Evolutionary conservation across 2,888 invertebrate species (phyloP).

Genomic region (Eretmocerus hayati): DNA sequence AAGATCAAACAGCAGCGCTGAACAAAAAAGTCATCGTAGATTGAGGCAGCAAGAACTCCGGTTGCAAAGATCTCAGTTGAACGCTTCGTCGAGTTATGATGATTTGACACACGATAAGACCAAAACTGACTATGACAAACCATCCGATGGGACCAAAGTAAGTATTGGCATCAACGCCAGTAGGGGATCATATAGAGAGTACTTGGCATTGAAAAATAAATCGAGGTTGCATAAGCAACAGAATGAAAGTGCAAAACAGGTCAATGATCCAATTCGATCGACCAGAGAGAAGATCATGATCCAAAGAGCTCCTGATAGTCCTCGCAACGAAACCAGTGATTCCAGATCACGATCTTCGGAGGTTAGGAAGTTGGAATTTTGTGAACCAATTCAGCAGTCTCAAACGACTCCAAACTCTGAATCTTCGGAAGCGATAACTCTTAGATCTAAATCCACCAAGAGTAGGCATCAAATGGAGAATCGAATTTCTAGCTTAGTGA

Average conservation of each 20-base stretch:
- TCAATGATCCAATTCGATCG: background rate
- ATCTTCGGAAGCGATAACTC: background rate
- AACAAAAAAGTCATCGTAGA: slow-evolving; percentile 31
- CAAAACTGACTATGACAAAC: slow-evolving; percentile 22
- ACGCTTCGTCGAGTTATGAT: slow-evolving; percentile 38
- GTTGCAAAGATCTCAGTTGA: slow-evolving; percentile 29
- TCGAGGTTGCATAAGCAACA: slow-evolving; percentile 17
- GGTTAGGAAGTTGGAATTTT: background rate
- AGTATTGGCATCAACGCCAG: slow-evolving; percentile 30
- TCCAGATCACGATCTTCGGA: slow-evolving; percentile 8
- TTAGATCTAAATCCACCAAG: slow-evolving; percentile 8
- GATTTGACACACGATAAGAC: slow-evolving; percentile 31
- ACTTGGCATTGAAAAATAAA: slow-evolving; percentile 26
- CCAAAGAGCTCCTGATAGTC: slow-evolving; percentile 23
- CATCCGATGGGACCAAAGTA: slow-evolving; percentile 21
- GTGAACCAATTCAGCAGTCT: background rate
- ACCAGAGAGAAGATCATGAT: slow-evolving; percentile 26
- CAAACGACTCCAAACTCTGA: no score
- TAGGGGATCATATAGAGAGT: slow-evolving; percentile 34
- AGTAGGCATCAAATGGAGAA: slow-evolving; percentile 16
- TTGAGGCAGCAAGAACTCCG: slow-evolving; percentile 29
- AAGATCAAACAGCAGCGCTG: slow-evolving; percentile 38
- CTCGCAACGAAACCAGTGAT: slow-evolving; percentile 5
- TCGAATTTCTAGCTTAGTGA: slow-evolving; percentile 24
- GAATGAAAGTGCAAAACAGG: background rate